phyloP scores from a whole-genome alignment of 2,113 vertebrate genomes.

The Epinephelus cyanopodus region DNA sequence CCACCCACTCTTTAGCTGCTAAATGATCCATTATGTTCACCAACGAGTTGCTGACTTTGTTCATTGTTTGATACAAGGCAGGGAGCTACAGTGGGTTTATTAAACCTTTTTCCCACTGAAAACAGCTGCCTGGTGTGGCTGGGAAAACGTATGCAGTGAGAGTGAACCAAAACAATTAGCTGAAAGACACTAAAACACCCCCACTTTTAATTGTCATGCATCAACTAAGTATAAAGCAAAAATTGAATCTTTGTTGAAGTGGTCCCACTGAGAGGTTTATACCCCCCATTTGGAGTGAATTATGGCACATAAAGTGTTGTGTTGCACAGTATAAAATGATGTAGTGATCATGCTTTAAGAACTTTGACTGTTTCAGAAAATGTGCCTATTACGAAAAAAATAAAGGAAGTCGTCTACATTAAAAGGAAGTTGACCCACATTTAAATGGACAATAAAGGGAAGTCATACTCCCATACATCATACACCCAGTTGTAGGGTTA shows the following conservation, averaged over 20 bases:
- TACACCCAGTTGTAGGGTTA: neutral
- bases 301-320: neutral
- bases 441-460: conserved; percentile 10
- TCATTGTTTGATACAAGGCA: neutral
- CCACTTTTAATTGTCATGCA: neutral
- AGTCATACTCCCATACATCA: neutral
- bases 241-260: too few species aligned
- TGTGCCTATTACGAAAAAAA: neutral
- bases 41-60: neutral
- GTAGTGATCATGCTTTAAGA: neutral
- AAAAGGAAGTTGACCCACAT: conserved; percentile 3
- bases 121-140: neutral
- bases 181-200: too few species aligned
- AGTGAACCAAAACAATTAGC: neutral
- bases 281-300: neutral
- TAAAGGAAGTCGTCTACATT: neutral
- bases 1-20: neutral
- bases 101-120: neutral
- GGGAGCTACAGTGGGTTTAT: neutral
- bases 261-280: neutral
- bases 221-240: neutral
- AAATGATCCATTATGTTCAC: neutral
- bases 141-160: neutral
- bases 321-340: neutral
- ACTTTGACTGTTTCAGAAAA: neutral